Evolutionary conservation across 2,113 vertebrate species (phyloP).

Genomic region (Tiliqua scincoides): DNA sequence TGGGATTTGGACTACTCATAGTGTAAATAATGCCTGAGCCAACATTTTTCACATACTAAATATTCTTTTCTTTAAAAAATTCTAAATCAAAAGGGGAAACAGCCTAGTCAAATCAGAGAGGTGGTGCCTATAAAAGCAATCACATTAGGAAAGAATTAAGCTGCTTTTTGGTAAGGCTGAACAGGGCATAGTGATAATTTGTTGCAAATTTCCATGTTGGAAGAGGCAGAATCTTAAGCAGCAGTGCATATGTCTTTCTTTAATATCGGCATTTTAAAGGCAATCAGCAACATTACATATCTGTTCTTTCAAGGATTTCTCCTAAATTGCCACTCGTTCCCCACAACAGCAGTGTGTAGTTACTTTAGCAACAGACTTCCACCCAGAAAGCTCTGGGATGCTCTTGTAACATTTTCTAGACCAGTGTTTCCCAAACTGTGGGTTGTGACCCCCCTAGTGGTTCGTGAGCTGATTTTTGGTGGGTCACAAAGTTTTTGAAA

Average conservation of each 20-base stretch:
- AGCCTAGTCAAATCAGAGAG: neutral
- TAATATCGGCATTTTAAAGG: neutral
- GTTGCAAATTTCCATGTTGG: neutral
- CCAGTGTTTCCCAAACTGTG: too few species aligned
- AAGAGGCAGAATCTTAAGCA: neutral
- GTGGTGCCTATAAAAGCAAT: neutral
- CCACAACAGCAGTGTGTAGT: neutral
- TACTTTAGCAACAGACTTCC: neutral
- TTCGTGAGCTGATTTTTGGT: too few species aligned
- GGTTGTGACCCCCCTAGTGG: too few species aligned
- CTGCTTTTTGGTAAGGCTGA: neutral
- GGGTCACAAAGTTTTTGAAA: too few species aligned
- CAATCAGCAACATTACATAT: neutral
- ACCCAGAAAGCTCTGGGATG: neutral
- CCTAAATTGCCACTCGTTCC: neutral
- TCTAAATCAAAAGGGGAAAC: slow-evolving; percentile 39
- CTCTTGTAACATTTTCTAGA: neutral
- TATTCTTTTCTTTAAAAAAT: slow-evolving; percentile 43
- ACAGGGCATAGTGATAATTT: slow-evolving; percentile 21
- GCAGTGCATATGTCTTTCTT: neutral
- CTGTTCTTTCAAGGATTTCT: neutral
- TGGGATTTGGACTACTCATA: slow-evolving; percentile 41
- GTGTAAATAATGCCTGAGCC: slow-evolving; percentile 55
- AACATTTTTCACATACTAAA: slow-evolving; percentile 59
- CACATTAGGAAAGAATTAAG: slow-evolving; percentile 49